A percentile compares a stretch with the other conserved stretches of the same genome.
Evolutionary conservation across 2,888 invertebrate genomes (phyloP).

Genomic region (Rhaphigaster nebulosa): DNA sequence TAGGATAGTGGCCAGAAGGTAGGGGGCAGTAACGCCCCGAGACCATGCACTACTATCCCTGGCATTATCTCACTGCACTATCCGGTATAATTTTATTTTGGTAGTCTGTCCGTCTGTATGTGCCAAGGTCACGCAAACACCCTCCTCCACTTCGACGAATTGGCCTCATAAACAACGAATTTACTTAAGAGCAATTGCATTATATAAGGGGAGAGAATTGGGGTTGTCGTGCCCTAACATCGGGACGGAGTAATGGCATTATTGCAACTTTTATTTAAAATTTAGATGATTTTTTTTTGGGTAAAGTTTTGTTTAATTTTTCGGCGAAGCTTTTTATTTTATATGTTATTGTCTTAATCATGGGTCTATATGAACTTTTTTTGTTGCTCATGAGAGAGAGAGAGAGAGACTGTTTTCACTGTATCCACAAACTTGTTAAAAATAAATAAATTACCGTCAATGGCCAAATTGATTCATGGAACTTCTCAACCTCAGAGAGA

Average conservation of each 20-base stretch:
- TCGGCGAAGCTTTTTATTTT: too few species aligned
- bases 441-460: too few species aligned
- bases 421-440: too few species aligned
- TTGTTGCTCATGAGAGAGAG: too few species aligned
- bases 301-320: too few species aligned
- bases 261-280: not conserved
- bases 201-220: not conserved
- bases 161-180: slow-evolving; percentile 2
- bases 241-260: not conserved
- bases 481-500: too few species aligned
- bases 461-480: too few species aligned
- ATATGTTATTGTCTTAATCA: too few species aligned
- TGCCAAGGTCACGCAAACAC: slow-evolving; percentile 24
- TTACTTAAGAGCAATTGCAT: slow-evolving; percentile 20
- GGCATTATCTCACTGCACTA: not conserved
- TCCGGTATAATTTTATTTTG: slow-evolving; percentile 18
- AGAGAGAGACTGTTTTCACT: too few species aligned
- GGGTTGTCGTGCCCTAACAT: not conserved
- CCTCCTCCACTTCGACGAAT: not conserved
- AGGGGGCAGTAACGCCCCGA: not conserved
- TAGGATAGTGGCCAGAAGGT: not conserved
- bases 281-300: too few species aligned
- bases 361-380: too few species aligned
- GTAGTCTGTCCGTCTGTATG: slow-evolving; percentile 10
- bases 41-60: not conserved